phyloP scores from a whole-genome alignment of 2,113 vertebrate genomes.

The Calidris pygmaea region DNA sequence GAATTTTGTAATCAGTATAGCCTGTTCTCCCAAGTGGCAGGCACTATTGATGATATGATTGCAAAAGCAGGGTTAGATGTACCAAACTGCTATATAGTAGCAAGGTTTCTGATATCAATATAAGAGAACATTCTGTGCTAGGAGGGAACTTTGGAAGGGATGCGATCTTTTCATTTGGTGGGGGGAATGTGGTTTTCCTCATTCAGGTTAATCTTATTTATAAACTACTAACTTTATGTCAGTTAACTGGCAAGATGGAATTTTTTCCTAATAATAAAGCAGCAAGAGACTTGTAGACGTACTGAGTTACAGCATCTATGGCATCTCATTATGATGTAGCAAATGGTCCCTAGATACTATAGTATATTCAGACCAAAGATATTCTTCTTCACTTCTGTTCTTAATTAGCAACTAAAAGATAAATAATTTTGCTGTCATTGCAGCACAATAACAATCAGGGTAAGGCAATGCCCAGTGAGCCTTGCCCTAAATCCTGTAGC shows the following conservation, averaged over 20 bases:
- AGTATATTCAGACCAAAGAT: conserved; percentile 24
- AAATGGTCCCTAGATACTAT: conserved; percentile 1
- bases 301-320: neutral
- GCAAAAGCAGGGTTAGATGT: neutral
- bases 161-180: neutral
- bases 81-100: neutral
- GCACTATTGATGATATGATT: conserved; percentile 14
- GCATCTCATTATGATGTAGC: conserved; percentile 15
- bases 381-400: conserved; percentile 33
- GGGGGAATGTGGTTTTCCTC: neutral
- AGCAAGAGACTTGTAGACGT: neutral
- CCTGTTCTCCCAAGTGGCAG: neutral
- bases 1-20: conserved; percentile 14
- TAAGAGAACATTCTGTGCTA: neutral
- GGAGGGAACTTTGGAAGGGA: neutral
- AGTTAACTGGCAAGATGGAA: neutral
- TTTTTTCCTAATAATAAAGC: neutral
- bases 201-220: neutral
- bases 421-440: conserved; percentile 55
- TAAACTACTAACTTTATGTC: neutral
- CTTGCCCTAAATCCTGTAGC: conserved; percentile 32
- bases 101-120: neutral
- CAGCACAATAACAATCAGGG: neutral
- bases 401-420: conserved; percentile 59
- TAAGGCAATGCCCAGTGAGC: neutral